Percentiles rank a stretch among this genome's conserved stretches.
Evolutionary conservation across 2,797 vertebrate genomes (phyloP).

Genomic region (Micrastur ruficollis): DNA sequence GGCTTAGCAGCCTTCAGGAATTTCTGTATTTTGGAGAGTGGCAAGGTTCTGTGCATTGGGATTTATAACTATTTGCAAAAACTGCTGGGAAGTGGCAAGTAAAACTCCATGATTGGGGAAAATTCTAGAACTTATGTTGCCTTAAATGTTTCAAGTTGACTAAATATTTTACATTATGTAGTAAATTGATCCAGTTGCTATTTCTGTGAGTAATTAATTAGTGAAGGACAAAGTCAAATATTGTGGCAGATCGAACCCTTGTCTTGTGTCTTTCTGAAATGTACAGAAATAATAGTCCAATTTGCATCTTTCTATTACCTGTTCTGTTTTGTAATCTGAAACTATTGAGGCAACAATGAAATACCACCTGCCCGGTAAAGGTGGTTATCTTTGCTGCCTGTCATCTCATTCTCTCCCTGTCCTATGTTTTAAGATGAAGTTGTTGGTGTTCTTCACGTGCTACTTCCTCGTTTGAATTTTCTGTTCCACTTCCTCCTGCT

Average conservation of each 20-base stretch:
- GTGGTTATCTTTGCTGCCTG: background rate
- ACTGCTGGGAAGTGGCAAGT: background rate
- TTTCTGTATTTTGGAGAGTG: background rate
- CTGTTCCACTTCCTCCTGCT: constrained; percentile 13
- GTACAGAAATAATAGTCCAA: background rate
- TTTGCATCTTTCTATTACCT: background rate
- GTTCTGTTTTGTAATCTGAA: background rate
- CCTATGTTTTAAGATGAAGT: background rate
- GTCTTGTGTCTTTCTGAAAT: background rate
- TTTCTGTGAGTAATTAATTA: background rate
- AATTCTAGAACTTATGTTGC: background rate
- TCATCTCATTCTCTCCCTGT: background rate
- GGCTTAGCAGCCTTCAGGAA: background rate
- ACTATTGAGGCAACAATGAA: background rate
- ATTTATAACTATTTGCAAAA: background rate
- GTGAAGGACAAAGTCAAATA: background rate
- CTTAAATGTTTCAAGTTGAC: background rate
- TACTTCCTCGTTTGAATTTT: constrained; percentile 26
- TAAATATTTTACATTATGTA: background rate
- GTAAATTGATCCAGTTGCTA: background rate
- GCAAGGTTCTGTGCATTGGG: background rate
- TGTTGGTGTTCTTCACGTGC: background rate
- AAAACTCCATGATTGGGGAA: background rate
- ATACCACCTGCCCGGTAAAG: background rate
- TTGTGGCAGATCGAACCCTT: background rate